Conservation (phyloP, 2,797 vertebrate species). For the Mormyrus hasselquistii region DNA sequence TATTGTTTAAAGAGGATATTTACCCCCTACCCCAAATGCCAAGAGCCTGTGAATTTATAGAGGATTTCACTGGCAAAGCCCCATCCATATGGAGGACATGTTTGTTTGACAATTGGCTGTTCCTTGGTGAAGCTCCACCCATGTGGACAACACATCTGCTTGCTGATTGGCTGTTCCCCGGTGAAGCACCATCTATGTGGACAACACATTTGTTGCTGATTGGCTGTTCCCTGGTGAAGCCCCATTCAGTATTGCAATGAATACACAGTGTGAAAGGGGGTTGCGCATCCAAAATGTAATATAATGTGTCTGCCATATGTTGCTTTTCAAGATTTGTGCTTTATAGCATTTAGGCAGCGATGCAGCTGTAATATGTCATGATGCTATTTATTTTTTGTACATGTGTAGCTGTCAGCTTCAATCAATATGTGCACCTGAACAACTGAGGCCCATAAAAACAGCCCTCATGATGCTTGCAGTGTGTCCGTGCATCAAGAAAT, state of each 20-base stretch:
- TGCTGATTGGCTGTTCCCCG: background rate
- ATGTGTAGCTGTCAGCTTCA: background rate
- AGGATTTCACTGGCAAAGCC: background rate
- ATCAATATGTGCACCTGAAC: background rate
- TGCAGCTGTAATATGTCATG: slow-evolving; percentile 15
- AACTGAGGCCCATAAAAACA: background rate
- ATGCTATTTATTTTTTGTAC: background rate
- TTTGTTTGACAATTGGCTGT: background rate
- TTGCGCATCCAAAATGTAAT: background rate
- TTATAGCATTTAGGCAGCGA: background rate
- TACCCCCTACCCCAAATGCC: background rate
- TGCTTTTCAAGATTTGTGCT: background rate
- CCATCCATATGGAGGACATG: background rate
- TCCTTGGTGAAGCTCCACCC: background rate
- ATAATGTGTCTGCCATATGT: background rate
- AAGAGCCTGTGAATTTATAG: background rate
- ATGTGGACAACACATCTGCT: background rate
- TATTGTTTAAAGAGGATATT: slow-evolving; percentile 8
- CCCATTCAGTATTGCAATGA: background rate
- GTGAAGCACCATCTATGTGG: background rate
- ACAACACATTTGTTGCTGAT: background rate
- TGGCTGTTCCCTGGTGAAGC: background rate
- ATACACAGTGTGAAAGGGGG: background rate
- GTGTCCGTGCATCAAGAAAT: background rate
- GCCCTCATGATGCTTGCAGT: background rate